These are phyloP conservation scores for Florisuga fusca DNA, from an alignment of 2,797 vertebrate species.

Conservation along the genomic window DNA sequence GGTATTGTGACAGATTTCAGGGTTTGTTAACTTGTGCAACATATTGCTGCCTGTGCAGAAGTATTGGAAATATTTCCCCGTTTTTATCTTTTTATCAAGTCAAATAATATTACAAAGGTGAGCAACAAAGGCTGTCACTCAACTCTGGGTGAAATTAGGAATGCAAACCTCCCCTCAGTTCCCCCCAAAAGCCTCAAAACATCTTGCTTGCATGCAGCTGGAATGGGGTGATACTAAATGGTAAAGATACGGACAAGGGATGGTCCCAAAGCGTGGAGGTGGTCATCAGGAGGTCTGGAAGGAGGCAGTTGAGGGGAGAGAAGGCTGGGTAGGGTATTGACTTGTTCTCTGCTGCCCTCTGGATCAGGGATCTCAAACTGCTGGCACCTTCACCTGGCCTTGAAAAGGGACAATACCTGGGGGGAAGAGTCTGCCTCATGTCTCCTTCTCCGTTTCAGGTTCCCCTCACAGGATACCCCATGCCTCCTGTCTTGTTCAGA, in stretches of 20 bases:
- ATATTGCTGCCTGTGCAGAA: not conserved
- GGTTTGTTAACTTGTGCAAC: not conserved
- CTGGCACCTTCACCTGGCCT: not conserved
- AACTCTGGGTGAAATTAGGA: not conserved
- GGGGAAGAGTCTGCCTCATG: fast-evolving
- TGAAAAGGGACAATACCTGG: not conserved
- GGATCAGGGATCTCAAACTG: not conserved
- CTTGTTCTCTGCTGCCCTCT: slow-evolving; percentile 43
- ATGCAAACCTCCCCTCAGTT: not conserved
- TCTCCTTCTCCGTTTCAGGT: not conserved
- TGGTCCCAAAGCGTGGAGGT: fast-evolving
- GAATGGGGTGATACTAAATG: not conserved
- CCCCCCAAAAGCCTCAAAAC: fast-evolving
- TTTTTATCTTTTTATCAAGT: not conserved
- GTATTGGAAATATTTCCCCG: not conserved
- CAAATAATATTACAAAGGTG: not conserved
- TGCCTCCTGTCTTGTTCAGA: not conserved
- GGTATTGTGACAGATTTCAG: not conserved
- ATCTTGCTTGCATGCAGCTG: not conserved
- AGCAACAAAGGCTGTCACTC: not conserved
- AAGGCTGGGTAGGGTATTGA: not conserved
- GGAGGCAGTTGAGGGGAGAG: fast-evolving
- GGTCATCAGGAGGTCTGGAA: not conserved
- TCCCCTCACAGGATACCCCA: not conserved
- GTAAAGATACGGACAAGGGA: not conserved